Evolutionary conservation across 2,113 vertebrate genomes (phyloP).

Genomic region (Chlorodrepanis virens): DNA sequence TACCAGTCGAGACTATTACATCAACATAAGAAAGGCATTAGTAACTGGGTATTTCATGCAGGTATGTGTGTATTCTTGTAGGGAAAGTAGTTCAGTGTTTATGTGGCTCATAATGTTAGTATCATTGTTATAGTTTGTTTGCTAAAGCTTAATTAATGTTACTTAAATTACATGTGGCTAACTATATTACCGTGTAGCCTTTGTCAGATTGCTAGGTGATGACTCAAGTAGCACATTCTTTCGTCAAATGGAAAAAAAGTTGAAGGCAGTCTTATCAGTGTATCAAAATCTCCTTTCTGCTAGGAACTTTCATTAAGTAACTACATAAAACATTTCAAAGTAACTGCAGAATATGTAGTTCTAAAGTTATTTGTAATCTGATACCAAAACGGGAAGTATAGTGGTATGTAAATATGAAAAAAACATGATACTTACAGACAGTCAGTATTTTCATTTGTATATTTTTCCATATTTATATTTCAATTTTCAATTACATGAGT

Average conservation of each 20-base stretch:
- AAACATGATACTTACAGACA: not conserved
- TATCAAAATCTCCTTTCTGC: not conserved
- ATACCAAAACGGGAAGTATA: not conserved
- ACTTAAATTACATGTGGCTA: not conserved
- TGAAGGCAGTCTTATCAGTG: not conserved
- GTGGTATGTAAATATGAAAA: not conserved
- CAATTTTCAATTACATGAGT: not conserved
- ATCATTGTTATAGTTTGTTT: not conserved
- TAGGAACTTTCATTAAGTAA: not conserved
- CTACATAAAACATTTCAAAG: not conserved
- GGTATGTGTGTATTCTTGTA: slow-evolving; percentile 69
- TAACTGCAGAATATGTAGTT: not conserved
- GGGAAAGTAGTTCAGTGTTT: not conserved
- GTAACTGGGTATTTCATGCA: slow-evolving; percentile 99
- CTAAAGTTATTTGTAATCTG: not conserved
- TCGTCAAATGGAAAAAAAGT: not conserved
- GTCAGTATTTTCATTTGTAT: not conserved
- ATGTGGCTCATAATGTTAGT: not conserved
- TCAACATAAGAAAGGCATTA: slow-evolving; percentile 97
- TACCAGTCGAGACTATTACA: slow-evolving; percentile 98
- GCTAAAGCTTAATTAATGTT: not conserved
- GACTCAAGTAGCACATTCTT: not conserved
- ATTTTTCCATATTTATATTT: not conserved
- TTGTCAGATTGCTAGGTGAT: not conserved
- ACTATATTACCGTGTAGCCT: not conserved